phyloP scores from a whole-genome alignment of 2,797 vertebrate genomes.

The Adelosebastes latens region DNA sequence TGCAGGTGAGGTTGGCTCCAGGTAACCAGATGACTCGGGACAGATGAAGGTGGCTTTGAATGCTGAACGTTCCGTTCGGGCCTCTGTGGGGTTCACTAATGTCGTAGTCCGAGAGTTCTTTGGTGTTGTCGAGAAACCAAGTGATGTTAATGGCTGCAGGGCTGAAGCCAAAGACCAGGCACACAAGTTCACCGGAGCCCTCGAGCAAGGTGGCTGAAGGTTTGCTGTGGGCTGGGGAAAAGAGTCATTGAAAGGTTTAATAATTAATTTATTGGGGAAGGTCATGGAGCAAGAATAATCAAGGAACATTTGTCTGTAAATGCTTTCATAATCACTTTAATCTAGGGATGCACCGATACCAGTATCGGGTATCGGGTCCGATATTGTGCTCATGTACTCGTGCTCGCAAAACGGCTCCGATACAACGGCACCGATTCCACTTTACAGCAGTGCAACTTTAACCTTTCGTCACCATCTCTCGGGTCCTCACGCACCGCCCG shows the following conservation, averaged over 20 bases:
- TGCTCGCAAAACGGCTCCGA: too few relatives aligned
- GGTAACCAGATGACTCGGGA: conserved; percentile 42
- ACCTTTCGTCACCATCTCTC: too few relatives aligned
- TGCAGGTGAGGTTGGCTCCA: conserved; percentile 69
- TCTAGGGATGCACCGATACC: too few relatives aligned
- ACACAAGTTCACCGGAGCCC: conserved; percentile 68
- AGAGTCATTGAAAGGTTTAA: background rate
- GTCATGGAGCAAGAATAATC: background rate
- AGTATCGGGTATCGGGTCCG: too few relatives aligned
- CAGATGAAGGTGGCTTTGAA: conserved; percentile 68
- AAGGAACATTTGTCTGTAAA: background rate
- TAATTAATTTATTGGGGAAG: background rate
- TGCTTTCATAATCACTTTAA: background rate
- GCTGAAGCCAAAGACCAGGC: conserved; percentile 77
- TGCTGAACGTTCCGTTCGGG: conserved; percentile 71
- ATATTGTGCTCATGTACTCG: too few relatives aligned
- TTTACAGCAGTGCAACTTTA: too few relatives aligned
- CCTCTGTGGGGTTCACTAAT: conserved; percentile 54
- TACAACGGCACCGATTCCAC: too few relatives aligned
- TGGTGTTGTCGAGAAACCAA: conserved; percentile 63
- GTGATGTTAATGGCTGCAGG: conserved; percentile 74
- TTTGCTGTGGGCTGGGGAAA: conserved; percentile 43
- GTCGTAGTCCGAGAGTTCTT: conserved; percentile 17
- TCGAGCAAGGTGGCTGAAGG: conserved; percentile 69
- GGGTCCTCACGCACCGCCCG: too few relatives aligned